These are phyloP conservation scores for Rhea pennata DNA, from an alignment of 2,113 vertebrate genomes.

Conservation along the genomic window DNA sequence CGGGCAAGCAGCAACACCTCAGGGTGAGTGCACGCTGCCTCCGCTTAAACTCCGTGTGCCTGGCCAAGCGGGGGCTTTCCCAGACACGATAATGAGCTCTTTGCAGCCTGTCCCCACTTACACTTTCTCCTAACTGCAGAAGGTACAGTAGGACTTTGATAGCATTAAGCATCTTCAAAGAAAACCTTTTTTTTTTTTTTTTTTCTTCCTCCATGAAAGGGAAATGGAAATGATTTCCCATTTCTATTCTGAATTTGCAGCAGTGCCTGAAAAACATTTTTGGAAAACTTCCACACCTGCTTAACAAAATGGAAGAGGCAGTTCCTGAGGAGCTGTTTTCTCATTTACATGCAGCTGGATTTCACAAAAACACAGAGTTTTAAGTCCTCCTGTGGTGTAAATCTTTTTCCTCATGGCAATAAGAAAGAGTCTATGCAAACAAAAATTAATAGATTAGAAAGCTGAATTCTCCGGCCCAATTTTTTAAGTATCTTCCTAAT, in stretches of 20 bases:
- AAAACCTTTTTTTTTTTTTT: background rate
- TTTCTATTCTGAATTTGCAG: background rate
- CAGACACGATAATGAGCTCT: background rate
- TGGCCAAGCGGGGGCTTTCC: background rate
- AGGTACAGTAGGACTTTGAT: background rate
- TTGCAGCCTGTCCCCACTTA: background rate
- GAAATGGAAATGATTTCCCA: background rate
- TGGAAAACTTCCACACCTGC: constrained; percentile 28
- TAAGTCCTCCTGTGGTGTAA: background rate
- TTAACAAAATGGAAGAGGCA: background rate
- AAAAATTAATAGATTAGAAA: background rate
- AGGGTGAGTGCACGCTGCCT: background rate
- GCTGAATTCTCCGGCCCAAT: background rate
- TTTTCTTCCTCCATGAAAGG: accelerated
- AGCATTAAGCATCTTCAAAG: background rate
- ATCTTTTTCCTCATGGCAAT: background rate
- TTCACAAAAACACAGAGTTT: constrained; percentile 14
- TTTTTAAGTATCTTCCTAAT: background rate
- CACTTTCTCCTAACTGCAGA: background rate
- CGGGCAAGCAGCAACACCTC: background rate
- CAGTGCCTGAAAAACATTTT: background rate
- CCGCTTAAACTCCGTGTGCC: background rate
- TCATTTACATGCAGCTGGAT: constrained; percentile 30
- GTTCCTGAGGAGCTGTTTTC: background rate
- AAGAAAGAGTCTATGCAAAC: background rate